Percentiles rank a stretch among this genome's conserved stretches.
Evolutionary conservation across 1,140 invertebrate genomes (phyloP).

Genomic region (Tribolium madens): DNA sequence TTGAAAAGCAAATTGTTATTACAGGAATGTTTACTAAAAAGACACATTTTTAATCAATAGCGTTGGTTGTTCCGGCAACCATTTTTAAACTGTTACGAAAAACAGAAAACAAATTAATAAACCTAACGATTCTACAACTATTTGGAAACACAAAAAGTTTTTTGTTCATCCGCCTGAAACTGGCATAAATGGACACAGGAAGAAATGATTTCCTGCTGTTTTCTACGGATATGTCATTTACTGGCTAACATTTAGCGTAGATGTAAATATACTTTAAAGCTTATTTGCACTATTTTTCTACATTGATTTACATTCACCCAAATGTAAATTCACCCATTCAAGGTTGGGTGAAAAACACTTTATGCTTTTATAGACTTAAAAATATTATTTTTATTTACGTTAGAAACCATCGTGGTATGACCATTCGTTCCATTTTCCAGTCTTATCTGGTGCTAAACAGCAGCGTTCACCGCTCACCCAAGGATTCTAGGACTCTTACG

Average conservation of each 20-base stretch:
- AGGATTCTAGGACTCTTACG: background rate
- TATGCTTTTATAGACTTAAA: too few species aligned
- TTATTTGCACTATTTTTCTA: too few species aligned
- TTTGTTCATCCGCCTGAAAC: background rate
- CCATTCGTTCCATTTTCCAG: background rate
- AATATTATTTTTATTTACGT: background rate
- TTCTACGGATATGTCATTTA: background rate
- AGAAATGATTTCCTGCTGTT: background rate
- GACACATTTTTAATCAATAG: too few species aligned
- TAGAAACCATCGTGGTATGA: background rate
- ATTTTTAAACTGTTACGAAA: too few species aligned
- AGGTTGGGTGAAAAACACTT: too few species aligned
- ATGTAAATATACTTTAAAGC: background rate
- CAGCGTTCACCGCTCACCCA: background rate
- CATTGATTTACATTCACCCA: too few species aligned
- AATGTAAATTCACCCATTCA: too few species aligned
- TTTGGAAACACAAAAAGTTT: background rate
- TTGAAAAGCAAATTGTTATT: too few species aligned
- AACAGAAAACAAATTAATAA: background rate
- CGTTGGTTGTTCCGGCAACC: too few species aligned
- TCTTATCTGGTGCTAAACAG: background rate
- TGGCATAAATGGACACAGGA: background rate
- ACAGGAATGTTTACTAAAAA: too few species aligned
- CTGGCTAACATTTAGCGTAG: background rate
- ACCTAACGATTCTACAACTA: background rate